phyloP scores from a whole-genome alignment of 2,888 invertebrate genomes.

The Heliconius cydno region DNA sequence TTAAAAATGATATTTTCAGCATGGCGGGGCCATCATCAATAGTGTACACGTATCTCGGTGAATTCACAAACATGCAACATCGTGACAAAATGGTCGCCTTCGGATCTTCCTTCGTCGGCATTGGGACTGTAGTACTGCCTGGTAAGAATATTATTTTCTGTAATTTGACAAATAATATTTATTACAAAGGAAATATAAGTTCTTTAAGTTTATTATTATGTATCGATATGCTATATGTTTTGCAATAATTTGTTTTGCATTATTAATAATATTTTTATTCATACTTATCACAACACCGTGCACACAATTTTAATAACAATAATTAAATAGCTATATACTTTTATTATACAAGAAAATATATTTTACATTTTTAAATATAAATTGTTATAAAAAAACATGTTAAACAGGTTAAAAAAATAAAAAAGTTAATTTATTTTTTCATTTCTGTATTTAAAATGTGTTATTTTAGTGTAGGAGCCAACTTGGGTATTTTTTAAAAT shows the following conservation, averaged over 20 bases:
- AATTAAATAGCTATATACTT: too few species aligned
- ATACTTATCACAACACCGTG: background rate
- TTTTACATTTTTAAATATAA: too few species aligned
- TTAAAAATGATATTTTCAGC: conserved; percentile 52
- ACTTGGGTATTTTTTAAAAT: too few species aligned
- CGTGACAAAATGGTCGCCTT: conserved; percentile 80
- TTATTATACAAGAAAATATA: too few species aligned
- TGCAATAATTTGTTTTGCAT: background rate
- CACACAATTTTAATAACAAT: background rate
- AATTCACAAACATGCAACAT: conserved; percentile 79
- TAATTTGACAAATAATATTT: background rate
- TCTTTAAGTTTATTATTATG: background rate
- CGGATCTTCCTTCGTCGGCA: conserved; percentile 77
- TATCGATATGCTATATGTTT: background rate
- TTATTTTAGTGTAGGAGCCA: too few species aligned
- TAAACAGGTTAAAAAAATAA: too few species aligned
- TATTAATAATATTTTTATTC: background rate
- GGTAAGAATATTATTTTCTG: conserved; percentile 61
- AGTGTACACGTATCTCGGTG: conserved; percentile 84
- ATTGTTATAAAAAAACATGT: too few species aligned
- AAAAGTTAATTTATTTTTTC: too few species aligned
- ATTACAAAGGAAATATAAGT: background rate
- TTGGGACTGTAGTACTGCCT: conserved; percentile 82
- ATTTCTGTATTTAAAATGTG: too few species aligned
- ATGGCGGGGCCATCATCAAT: conserved; percentile 81